phyloP scores from a whole-genome alignment of 2,888 invertebrate genomes.

The Habrosyne pyritoides region DNA sequence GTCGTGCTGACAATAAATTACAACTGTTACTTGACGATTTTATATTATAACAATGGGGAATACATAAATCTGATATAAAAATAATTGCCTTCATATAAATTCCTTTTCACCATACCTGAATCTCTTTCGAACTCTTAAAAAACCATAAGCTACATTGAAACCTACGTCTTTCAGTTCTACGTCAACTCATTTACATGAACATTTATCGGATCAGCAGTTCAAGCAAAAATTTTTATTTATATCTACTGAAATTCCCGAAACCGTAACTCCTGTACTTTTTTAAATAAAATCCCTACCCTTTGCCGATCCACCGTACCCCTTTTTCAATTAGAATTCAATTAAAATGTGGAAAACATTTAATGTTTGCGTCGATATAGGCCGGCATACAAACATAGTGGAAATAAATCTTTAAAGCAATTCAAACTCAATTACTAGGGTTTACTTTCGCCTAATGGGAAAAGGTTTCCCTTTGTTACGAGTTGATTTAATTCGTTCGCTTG shows the following conservation, averaged over 20 bases:
- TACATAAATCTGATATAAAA: too few relatives aligned
- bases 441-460: slow-evolving; percentile 73
- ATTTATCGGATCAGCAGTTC: not conserved
- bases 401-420: slow-evolving; percentile 79
- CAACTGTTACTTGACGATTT: too few relatives aligned
- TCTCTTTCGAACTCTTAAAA: too few relatives aligned
- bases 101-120: too few relatives aligned
- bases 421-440: slow-evolving; percentile 79
- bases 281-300: slow-evolving; percentile 31
- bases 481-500: slow-evolving; percentile 69
- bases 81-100: too few relatives aligned
- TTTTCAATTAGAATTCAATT: slow-evolving; percentile 59
- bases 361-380: slow-evolving; percentile 52
- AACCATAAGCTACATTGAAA: not conserved
- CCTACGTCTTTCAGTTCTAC: not conserved
- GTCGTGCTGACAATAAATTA: too few relatives aligned
- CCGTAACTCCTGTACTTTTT: slow-evolving; percentile 13
- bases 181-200: not conserved
- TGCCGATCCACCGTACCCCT: slow-evolving; percentile 20
- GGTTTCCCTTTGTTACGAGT: slow-evolving; percentile 64
- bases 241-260: not conserved
- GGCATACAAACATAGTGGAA: slow-evolving; percentile 57
- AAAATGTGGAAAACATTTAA: slow-evolving; percentile 55
- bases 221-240: not conserved
- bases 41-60: too few relatives aligned